Evolutionary conservation across 1,140 invertebrate species (phyloP).

Genomic region (Drosophila varians): DNA sequence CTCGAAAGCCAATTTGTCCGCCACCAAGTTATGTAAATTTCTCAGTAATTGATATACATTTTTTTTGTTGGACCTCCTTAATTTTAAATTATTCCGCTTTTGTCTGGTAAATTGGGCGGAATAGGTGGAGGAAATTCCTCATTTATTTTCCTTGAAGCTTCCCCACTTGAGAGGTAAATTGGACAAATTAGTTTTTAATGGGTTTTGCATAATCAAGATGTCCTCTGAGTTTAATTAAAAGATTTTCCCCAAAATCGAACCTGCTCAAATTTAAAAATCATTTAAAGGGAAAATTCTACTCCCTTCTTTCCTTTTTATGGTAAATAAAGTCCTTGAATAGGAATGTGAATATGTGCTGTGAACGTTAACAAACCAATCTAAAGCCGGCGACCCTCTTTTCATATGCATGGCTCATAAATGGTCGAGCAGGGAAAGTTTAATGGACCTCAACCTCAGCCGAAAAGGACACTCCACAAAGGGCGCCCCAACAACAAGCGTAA

Average conservation of each 20-base stretch:
- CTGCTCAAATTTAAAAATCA: neutral
- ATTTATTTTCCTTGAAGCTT: conserved; percentile 2
- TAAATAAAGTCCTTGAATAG: conserved; percentile 17
- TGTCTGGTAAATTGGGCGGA: conserved; percentile 24
- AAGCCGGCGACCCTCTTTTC: conserved; percentile 42
- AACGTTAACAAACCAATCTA: conserved; percentile 34
- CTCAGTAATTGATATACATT: conserved; percentile 49
- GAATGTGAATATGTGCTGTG: conserved; percentile 23
- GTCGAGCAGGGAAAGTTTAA: conserved; percentile 55
- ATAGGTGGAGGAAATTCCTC: conserved; percentile 18
- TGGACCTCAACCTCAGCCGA: conserved; percentile 66
- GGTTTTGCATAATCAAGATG: conserved; percentile 26
- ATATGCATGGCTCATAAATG: conserved; percentile 72
- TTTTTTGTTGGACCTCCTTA: neutral
- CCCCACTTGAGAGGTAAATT: conserved; percentile 24
- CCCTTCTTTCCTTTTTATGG: neutral
- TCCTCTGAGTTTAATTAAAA: conserved; percentile 19
- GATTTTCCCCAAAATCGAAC: conserved; percentile 1
- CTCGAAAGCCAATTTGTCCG: conserved; percentile 30
- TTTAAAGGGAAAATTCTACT: neutral
- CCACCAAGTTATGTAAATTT: conserved; percentile 50
- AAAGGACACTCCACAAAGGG: conserved; percentile 25
- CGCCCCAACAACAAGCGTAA: conserved; percentile 28
- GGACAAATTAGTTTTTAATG: conserved; percentile 41
- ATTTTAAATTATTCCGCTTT: conserved; percentile 43